Percentiles rank a stretch among this genome's conserved stretches.
Conservation (phyloP, 2,888 invertebrate species). For the Cancer borealis region DNA sequence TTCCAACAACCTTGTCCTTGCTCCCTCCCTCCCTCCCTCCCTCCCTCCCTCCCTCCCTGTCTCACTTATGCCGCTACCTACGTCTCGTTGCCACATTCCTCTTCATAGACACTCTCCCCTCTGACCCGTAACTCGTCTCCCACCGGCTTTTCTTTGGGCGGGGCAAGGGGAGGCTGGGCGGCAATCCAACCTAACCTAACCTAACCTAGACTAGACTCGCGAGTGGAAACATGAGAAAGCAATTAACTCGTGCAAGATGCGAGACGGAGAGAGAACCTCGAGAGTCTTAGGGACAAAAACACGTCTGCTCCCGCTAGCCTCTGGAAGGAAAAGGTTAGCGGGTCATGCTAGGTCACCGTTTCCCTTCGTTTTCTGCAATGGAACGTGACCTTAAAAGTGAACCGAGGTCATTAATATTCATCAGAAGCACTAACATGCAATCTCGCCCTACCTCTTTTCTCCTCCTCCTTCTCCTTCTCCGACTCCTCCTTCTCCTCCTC, state of each 20-base stretch:
- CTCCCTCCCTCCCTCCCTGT: neutral
- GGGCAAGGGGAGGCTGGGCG: too few relatives aligned
- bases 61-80: neutral
- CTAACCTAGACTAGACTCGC: neutral
- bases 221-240: neutral
- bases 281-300: neutral
- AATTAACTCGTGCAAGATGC: neutral
- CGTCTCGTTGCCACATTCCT: neutral
- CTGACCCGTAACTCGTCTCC: neutral
- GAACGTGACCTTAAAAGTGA: neutral
- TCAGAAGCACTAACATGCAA: neutral
- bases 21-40: neutral
- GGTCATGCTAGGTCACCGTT: conserved; percentile 37
- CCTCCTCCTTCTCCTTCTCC: neutral
- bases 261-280: neutral
- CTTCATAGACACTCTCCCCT: neutral
- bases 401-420: conserved; percentile 29
- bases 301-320: conserved; percentile 1
- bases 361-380: neutral
- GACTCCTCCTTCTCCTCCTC: neutral
- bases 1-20: too few relatives aligned
- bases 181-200: too few relatives aligned
- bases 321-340: neutral
- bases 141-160: neutral
- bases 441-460: neutral